Base-by-base conservation (phyloP, 1,140 invertebrate genomes). In the Lucilia sericata region DNA sequence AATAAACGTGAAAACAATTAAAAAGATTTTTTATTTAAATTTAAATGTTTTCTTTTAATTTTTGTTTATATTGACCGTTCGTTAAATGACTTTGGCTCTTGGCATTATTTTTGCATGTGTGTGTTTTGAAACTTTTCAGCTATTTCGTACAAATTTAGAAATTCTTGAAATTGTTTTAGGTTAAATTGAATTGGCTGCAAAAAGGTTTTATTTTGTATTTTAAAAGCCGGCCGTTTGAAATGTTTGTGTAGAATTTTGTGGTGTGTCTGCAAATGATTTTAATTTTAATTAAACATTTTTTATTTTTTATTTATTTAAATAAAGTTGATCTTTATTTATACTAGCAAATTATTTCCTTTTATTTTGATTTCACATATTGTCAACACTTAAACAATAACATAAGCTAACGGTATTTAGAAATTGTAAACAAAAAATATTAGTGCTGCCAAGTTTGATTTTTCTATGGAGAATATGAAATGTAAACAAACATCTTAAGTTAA, bases 31-130 rank as follows among this genome's bases (percentile, higher is more conserved):
- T 74, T 17, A n/a, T 76, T 76, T 76, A 76, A 42, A 76, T 76
- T 76, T 76, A 76, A 76, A 76, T 76, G 42, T 10, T 55, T 55
- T 5, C n/a, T n/a, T n/a, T n/a, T n/a, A n/a, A n/a, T 12, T 12
- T 55, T 7, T 10, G 42, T 76, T 76, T 76, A 8, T 42, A 76
- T 76, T 76, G 74, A 76, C 74, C 74, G 74, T 47, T 19, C 34
- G 74, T 76, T 19, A 30, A 7, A 34, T 76, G 74, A 76, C 74
- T 76, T 76, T 76, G 74, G 74, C 36, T 76, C 30, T 47, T 76
- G 74, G 74, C 74, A 76, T 76, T 76, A 7, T 25, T 74, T 74
- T 76, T 76, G 25, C 25, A 30, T 2, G 25, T 30, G 1, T 30
- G 25, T 76, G 74, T 76, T 42, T 75, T 25, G n/a, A 42, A 42